A percentile compares a stretch with the other conserved stretches of the same genome.
These are phyloP conservation scores for Tribolium madens DNA, from an alignment of 1,140 invertebrate genomes.

Conservation along the genomic window DNA sequence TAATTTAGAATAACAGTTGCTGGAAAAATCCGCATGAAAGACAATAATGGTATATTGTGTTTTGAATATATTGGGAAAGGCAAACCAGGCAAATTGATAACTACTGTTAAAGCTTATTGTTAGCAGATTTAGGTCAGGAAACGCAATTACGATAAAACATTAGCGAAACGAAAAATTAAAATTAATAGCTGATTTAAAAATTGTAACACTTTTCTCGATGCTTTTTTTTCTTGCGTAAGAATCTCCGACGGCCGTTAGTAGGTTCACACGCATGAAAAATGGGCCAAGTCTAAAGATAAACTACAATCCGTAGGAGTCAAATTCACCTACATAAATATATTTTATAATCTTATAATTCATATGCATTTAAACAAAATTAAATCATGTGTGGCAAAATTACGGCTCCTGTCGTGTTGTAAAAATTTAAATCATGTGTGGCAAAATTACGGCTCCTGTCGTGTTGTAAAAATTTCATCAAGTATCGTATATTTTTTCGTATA, in stretches of 20 bases:
- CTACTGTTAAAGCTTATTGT: not conserved
- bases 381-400: not conserved
- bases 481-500: too few relatives aligned
- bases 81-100: not conserved
- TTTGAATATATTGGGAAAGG: not conserved
- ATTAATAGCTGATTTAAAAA: not conserved
- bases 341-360: constrained; percentile 16
- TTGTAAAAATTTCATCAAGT: not conserved
- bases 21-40: not conserved
- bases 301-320: not conserved
- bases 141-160: not conserved
- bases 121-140: not conserved
- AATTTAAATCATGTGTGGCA: not conserved
- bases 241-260: not conserved
- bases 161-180: not conserved
- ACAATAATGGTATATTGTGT: not conserved
- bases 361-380: constrained; percentile 9
- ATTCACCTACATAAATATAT: constrained; percentile 33
- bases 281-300: constrained; percentile 16
- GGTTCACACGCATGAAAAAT: constrained; percentile 27
- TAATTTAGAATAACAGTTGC: not conserved
- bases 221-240: not conserved
- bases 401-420: not conserved
- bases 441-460: not conserved
- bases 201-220: not conserved